Base-by-base conservation (phyloP, 2,797 vertebrate species). In the Paguma larvata region DNA sequence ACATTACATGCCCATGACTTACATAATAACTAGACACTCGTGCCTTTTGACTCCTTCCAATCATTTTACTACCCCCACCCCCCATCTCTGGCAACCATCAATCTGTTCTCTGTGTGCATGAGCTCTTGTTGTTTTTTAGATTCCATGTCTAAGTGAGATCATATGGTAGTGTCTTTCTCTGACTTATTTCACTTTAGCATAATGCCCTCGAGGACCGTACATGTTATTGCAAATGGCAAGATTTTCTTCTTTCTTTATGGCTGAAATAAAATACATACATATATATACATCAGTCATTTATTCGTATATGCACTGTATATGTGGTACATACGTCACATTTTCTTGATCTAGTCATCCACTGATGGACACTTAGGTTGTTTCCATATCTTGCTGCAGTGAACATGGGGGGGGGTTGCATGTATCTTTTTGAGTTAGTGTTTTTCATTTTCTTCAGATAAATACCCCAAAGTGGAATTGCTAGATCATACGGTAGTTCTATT, bases 341-440 rank as follows among this genome's bases (percentile, higher is more conserved):
- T 93, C 41, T 62, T 63, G 38, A 80, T 59, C 51, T 32, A 62
- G 32, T 48, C 51, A 48, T 48, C 51, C 51, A 62, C 19, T 7
- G n/a, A 62, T 30, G 75, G 51, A 88, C 85, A 44, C 21, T 73
- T 16, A 32, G 53, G 19, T 82, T 53, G n/a, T 46, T 82, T 51
- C 51, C 67, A 19, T 13, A n/a, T 38, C 14, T 88, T 19, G 27
- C 41, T 51, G 19, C 53, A 89, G 2, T 53, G 67, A 91, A 73
- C 56, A 65, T 41, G 32, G 21, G 4, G 34, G 19, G 2, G 13
- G n/a, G 2, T n/a, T n/a, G 67, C 34, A 56, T 10, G 6, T 10
- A 89, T 46, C 56, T 94, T 89, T 94, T 75, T 41, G 77, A 94
- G 79, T 84, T 84, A 30, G 78, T 77, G 23, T 82, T 65, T 73